phyloP scores from a whole-genome alignment of 2,888 invertebrate genomes.

The Crossocerus cetratus region DNA sequence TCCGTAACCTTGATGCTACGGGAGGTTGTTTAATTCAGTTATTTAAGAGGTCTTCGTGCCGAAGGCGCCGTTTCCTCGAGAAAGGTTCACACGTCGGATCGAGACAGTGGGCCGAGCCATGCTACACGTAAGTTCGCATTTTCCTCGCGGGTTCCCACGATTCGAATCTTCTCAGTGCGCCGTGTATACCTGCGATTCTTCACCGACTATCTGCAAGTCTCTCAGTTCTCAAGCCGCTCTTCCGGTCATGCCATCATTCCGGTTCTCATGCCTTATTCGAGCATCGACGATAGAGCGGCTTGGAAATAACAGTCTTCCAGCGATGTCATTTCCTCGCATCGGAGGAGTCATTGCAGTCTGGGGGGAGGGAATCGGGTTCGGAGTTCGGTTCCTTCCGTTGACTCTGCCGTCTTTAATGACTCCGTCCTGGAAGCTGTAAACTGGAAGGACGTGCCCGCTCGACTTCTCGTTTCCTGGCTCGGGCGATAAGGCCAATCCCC shows the following conservation, averaged over 20 bases:
- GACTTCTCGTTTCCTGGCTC: not conserved
- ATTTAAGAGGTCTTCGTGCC: constrained; percentile 19
- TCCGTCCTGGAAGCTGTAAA: not conserved
- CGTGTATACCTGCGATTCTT: constrained; percentile 54
- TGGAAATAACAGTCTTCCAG: constrained; percentile 46
- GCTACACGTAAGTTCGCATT: constrained; percentile 32
- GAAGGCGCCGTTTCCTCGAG: constrained; percentile 38
- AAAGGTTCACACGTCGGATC: constrained; percentile 26
- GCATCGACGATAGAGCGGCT: constrained; percentile 48
- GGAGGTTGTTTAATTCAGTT: constrained; percentile 21
- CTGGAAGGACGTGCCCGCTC: not conserved
- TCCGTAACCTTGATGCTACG: not conserved
- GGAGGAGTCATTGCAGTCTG: constrained; percentile 22
- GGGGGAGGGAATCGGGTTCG: constrained; percentile 3
- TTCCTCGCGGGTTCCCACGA: constrained; percentile 58
- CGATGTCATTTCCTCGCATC: constrained; percentile 18
- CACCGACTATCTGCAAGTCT: constrained; percentile 52
- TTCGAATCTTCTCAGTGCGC: constrained; percentile 56
- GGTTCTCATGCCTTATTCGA: constrained; percentile 61
- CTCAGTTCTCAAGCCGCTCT: constrained; percentile 61
- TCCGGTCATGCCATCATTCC: constrained; percentile 64
- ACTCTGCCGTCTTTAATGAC: constrained; percentile 31
- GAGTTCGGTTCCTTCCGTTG: not conserved
- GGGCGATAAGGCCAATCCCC: not conserved
- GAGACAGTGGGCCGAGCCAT: constrained; percentile 13